Evolutionary conservation across 2,797 vertebrate genomes (phyloP).

Genomic region (Coilia nasus): DNA sequence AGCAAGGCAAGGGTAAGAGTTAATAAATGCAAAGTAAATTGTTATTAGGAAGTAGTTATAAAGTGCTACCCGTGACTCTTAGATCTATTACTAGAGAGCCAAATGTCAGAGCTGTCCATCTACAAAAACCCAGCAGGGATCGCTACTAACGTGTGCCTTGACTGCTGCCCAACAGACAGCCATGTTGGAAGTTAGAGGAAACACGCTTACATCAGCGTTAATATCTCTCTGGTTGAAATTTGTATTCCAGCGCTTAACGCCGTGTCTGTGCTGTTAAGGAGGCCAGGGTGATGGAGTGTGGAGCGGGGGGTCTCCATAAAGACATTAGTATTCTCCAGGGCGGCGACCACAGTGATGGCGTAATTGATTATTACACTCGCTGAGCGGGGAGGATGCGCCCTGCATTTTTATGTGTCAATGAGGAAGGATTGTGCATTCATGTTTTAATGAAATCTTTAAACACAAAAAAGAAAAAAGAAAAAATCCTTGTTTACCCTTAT

Average conservation of each 20-base stretch:
- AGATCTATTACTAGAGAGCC: not conserved
- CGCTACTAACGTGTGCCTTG: not conserved
- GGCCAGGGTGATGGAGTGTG: constrained; percentile 9
- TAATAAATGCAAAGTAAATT: too few relatives aligned
- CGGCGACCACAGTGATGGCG: not conserved
- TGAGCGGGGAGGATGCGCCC: not conserved
- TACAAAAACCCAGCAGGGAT: not conserved
- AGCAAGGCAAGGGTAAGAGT: too few relatives aligned
- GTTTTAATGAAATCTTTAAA: constrained; percentile 6
- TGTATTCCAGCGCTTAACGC: not conserved
- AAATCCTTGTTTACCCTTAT: not conserved
- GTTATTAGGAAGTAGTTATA: too few relatives aligned
- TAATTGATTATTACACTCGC: constrained; percentile 14
- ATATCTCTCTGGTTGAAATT: not conserved
- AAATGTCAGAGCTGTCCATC: not conserved
- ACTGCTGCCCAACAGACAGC: not conserved
- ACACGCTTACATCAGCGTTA: not conserved
- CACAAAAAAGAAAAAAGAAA: not conserved
- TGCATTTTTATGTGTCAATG: not conserved
- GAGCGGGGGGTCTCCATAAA: constrained; percentile 9
- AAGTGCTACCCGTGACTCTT: too few relatives aligned
- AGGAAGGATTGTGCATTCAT: not conserved
- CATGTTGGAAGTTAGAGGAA: not conserved
- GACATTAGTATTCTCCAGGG: not conserved
- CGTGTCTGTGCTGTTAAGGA: constrained; percentile 22